Evolutionary conservation across 2,888 invertebrate genomes (phyloP), one percentile per base, ranked within the genome.

Genomic region (Pecten maximus): DNA sequence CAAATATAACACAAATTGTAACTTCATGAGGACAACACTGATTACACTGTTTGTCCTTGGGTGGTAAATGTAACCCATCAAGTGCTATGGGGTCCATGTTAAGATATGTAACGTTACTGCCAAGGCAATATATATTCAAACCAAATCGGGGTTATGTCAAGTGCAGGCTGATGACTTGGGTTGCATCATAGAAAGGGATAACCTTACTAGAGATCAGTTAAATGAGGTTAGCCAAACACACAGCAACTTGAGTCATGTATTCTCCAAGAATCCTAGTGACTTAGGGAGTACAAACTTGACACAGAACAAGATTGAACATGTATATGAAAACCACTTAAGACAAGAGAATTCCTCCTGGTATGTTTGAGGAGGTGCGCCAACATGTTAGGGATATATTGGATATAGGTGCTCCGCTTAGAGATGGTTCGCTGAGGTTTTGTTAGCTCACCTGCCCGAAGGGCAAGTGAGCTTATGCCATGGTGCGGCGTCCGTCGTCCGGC

Each of bases 391-490:
- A 91, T 40, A 91, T 92, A 89, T 44, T 90, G 23, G 90, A 44
- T 40, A 48, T 89, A 40, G 89, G 88, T 40, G 93, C 93, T 16
- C 88, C 91, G 40, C 91, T 93, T 28, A 74, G 91, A 88, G 92
- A 93, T 88, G 88, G 88, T 40, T 48, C 48, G 40, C 91, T 93
- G n/a, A 86, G 91, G 23, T 91, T 92, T 90, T 93, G n/a, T n/a
- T n/a, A n/a, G n/a, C n/a, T n/a, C n/a, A n/a, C n/a, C n/a, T n/a
- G n/a, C n/a, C n/a, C n/a, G n/a, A n/a, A n/a, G n/a, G n/a, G n/a
- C n/a, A n/a, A n/a, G n/a, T n/a, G n/a, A n/a, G n/a, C n/a, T n/a
- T n/a, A n/a, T n/a, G n/a, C n/a, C n/a, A n/a, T n/a, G n/a, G n/a
- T n/a, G n/a, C n/a, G n/a, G n/a, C n/a, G n/a, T n/a, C n/a, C n/a